These are phyloP conservation scores for Tetramorium simillimum DNA, from an alignment of 1,140 invertebrate species.

Conservation along the genomic window DNA sequence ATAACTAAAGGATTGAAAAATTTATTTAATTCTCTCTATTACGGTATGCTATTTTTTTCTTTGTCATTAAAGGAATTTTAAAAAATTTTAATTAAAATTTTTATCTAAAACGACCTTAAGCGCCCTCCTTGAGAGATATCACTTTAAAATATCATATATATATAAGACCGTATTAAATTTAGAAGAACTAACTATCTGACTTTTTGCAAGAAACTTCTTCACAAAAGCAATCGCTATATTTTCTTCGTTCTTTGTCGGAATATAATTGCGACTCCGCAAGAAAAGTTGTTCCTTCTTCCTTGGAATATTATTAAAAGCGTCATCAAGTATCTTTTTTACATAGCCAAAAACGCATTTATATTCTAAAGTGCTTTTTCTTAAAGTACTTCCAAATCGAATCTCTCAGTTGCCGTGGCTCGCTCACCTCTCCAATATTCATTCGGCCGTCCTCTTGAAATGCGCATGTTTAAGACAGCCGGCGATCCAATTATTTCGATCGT, in stretches of 20 bases:
- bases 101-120: too few relatives aligned
- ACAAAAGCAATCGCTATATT: conserved; percentile 38
- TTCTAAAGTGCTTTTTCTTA: not conserved
- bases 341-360: conserved; percentile 29
- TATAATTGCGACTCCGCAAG: conserved; percentile 24
- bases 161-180: conserved; percentile 30
- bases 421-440: conserved; percentile 49
- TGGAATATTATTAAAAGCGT: conserved; percentile 33
- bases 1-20: not conserved
- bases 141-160: not conserved
- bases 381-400: conserved; percentile 35
- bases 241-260: conserved; percentile 9
- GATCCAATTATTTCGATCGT: conserved; percentile 60
- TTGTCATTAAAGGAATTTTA: not conserved
- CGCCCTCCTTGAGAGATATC: not conserved
- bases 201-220: conserved; percentile 30
- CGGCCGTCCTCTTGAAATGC: conserved; percentile 55
- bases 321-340: conserved; percentile 41
- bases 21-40: not conserved
- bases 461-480: conserved; percentile 52
- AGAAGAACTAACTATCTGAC: not conserved
- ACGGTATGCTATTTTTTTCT: not conserved
- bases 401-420: not conserved
- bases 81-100: too few relatives aligned
- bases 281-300: conserved; percentile 5